Evolutionary conservation across 2,113 vertebrate genomes (phyloP), one percentile per base, ranked within the genome.

Genomic region (Alectura lathami): DNA sequence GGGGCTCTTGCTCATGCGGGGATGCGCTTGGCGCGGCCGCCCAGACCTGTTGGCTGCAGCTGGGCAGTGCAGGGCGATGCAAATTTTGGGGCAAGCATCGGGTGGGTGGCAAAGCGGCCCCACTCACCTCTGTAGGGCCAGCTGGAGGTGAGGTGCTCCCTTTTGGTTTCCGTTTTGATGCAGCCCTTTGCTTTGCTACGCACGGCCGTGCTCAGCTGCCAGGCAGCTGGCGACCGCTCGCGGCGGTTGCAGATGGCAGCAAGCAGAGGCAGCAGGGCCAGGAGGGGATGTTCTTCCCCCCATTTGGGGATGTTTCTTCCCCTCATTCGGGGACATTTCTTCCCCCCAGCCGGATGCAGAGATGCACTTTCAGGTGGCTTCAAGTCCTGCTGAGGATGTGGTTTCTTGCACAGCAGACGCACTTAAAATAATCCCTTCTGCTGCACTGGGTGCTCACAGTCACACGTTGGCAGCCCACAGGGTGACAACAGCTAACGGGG

Each of bases 401-500:
- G 88, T 86, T 92, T 72, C 30, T 82, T 1, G 8, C 77, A 24
- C 1, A 3, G 68, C 24, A 26, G 59, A 12, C 6, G 38, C 27
- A 36, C 21, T 59, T 81, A 32, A 86, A 90, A 92, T 67, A 42
- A 72, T 6, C 59, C n/a, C 20, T 10, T 30, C 67, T 13, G 70
- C 29, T 17, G 11, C 5, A 0, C 30, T 21, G 1, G 3, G 26
- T 26, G n/a, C 48, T 38, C 57, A 13, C 3, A 15, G 63, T 47
- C 75, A 68, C 0, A 2, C 42, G 42, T 4, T 67, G 68, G 32
- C 81, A 34, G 50, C 17, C 32, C 8, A 8, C 1, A 1, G 76
- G 32, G 30, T 5, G 16, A 1, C 4, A 34, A 43, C 0, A 1
- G 45, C 23, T 74, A 36, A 36, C 0, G 0, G 4, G 36, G 34